phyloP scores from a whole-genome alignment of 2,888 invertebrate genomes.

The Yponomeuta malinellus region DNA sequence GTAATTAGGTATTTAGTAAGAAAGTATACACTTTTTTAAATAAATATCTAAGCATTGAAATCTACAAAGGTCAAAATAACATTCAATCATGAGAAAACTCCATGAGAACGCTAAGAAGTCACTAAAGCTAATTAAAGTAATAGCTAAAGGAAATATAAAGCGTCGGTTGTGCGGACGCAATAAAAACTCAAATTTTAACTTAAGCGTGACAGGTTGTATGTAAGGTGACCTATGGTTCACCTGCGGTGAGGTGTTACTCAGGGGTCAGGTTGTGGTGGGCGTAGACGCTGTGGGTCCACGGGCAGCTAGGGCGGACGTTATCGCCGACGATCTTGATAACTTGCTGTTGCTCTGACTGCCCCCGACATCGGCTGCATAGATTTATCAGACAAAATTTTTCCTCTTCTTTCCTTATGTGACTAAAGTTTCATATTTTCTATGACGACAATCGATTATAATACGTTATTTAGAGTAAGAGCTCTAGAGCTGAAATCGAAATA shows the following conservation, averaged over 20 bases:
- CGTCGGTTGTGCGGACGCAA: constrained; percentile 55
- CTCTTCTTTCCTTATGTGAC: no score
- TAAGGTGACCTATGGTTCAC: background rate
- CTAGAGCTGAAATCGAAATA: no score
- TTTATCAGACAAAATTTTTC: no score
- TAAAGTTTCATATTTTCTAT: no score
- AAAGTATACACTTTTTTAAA: no score
- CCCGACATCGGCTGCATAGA: no score
- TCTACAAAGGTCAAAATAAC: constrained; percentile 8
- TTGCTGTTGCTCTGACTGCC: constrained; percentile 9
- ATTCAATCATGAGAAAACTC: constrained; percentile 43
- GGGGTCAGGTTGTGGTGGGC: constrained; percentile 6
- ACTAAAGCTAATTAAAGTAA: constrained; percentile 67
- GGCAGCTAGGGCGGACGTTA: constrained; percentile 31
- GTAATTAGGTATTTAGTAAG: no score
- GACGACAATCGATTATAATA: no score
- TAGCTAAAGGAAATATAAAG: constrained; percentile 67
- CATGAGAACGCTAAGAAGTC: constrained; percentile 60
- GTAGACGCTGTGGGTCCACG: constrained; percentile 19
- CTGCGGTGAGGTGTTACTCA: background rate
- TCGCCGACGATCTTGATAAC: constrained; percentile 28
- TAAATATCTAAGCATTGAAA: no score
- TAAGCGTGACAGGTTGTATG: constrained; percentile 2
- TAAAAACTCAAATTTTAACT: constrained; percentile 59
- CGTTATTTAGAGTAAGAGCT: no score